These are phyloP conservation scores for Thecocarcelia acutangulata DNA, from an alignment of 2,888 invertebrate species.

Conservation along the genomic window DNA sequence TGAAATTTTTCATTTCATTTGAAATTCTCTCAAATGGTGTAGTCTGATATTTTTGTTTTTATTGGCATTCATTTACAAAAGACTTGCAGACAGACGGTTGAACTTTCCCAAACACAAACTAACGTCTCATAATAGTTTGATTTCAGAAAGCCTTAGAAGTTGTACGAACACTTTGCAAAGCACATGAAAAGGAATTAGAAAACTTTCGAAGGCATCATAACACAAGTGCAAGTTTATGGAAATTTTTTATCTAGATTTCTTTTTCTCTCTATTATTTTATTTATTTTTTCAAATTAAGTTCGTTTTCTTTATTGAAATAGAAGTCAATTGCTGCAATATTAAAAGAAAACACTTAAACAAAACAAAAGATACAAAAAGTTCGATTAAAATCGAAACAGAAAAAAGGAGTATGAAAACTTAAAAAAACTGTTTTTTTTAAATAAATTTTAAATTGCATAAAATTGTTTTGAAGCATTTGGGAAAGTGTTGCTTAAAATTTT, in stretches of 20 bases:
- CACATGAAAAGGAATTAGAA: constrained; percentile 9
- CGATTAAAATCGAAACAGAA: constrained; percentile 17
- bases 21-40: no score
- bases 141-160: constrained; percentile 37
- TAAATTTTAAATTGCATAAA: constrained; percentile 21
- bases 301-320: constrained; percentile 52
- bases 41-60: background rate
- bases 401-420: background rate
- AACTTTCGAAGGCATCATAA: constrained; percentile 44
- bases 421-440: constrained; percentile 6
- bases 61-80: constrained; percentile 4
- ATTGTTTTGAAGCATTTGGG: constrained; percentile 5
- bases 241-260: constrained; percentile 31
- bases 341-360: constrained; percentile 61
- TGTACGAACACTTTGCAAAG: constrained; percentile 5
- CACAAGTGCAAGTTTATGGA: constrained; percentile 50
- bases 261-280: constrained; percentile 8
- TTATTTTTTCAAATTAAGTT: constrained; percentile 32
- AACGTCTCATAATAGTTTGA: constrained; percentile 24
- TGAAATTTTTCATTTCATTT: no score
- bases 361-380: constrained; percentile 55
- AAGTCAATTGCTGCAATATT: constrained; percentile 64
- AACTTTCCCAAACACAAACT: constrained; percentile 20
- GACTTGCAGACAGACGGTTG: background rate
- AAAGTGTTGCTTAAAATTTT: background rate